A percentile compares a stretch with the other conserved stretches of the same genome.
These are phyloP conservation scores for Suricata suricatta DNA, from an alignment of 2,113 vertebrate genomes.

Conservation along the genomic window DNA sequence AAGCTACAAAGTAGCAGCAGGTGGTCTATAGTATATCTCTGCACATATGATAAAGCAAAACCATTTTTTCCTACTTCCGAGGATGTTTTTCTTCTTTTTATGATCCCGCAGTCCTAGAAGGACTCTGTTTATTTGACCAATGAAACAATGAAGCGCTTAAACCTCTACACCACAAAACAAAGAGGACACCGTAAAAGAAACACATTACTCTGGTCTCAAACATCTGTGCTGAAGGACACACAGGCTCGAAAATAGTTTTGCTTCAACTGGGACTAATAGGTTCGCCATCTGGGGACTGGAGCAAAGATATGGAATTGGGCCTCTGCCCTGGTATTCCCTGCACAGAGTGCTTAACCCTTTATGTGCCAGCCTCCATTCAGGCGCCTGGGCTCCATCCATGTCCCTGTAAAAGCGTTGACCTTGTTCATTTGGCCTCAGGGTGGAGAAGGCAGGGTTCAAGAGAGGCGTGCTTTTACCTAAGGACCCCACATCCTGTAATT, in stretches of 20 bases:
- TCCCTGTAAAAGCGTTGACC: fast-evolving
- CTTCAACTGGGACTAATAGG: constrained; percentile 69
- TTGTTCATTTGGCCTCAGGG: not conserved
- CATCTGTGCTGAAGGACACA: constrained; percentile 75
- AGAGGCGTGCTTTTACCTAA: fast-evolving
- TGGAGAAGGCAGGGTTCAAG: not conserved
- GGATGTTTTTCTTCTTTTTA: constrained; percentile 51
- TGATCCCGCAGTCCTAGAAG: not conserved
- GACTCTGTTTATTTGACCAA: constrained; percentile 58
- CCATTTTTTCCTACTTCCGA: not conserved
- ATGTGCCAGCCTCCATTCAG: not conserved
- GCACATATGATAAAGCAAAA: not conserved
- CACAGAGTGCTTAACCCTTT: constrained; percentile 20
- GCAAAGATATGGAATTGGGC: constrained; percentile 60
- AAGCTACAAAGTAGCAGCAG: constrained; percentile 15
- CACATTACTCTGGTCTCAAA: constrained; percentile 31
- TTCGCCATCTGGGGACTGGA: constrained; percentile 73
- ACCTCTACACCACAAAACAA: constrained; percentile 56
- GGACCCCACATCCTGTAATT: not conserved
- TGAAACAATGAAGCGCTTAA: constrained; percentile 50
- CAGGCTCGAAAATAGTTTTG: constrained; percentile 73
- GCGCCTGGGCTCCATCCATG: fast-evolving
- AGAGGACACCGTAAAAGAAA: constrained; percentile 71
- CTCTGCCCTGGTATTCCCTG: not conserved
- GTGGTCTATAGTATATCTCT: not conserved